Evolutionary conservation across 2,113 vertebrate genomes (phyloP).

Genomic region (Panthera uncia): DNA sequence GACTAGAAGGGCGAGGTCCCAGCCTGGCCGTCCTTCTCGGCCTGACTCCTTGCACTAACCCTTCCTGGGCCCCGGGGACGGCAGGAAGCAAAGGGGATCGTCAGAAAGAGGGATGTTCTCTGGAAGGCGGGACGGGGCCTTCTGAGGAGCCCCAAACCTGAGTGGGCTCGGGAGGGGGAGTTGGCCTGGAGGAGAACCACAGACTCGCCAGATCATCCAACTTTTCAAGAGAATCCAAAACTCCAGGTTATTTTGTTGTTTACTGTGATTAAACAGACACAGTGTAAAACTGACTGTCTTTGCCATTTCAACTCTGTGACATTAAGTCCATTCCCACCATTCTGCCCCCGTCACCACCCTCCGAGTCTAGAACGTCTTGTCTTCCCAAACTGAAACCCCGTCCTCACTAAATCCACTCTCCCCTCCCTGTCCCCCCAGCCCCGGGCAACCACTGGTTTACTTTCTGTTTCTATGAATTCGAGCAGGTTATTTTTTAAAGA

Average conservation of each 20-base stretch:
- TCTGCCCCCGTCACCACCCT: fast-evolving
- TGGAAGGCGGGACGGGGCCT: background rate
- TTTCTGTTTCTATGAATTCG: background rate
- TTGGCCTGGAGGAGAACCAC: background rate
- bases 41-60: background rate
- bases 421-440: fast-evolving
- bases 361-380: background rate
- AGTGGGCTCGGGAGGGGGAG: fast-evolving
- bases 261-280: background rate
- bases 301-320: background rate
- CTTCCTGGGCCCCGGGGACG: background rate
- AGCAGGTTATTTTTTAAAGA: background rate
- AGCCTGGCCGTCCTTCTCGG: background rate
- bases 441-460: background rate
- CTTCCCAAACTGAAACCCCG: fast-evolving
- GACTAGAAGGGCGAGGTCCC: background rate
- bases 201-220: background rate
- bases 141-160: fast-evolving
- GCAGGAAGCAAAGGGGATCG: background rate
- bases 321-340: background rate
- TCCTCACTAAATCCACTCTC: fast-evolving
- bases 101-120: background rate
- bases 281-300: background rate
- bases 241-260: background rate
- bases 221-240: background rate